phyloP scores from a whole-genome alignment of 2,888 invertebrate genomes.

The Pegoplata infirma region DNA sequence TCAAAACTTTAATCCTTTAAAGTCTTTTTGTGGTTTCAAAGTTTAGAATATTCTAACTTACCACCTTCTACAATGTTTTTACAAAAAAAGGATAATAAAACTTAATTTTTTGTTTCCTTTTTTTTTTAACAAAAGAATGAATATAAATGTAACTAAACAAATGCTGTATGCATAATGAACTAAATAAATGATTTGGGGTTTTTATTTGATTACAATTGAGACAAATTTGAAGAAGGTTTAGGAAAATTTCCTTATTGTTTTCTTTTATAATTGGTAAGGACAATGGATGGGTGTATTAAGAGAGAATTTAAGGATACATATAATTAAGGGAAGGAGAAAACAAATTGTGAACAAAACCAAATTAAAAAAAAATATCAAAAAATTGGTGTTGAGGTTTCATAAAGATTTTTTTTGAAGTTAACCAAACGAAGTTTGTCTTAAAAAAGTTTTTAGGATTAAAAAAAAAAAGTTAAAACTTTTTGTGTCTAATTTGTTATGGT shows the following conservation, averaged over 20 bases:
- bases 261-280: not conserved
- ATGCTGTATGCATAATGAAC: not conserved
- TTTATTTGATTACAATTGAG: slow-evolving; percentile 44
- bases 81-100: not conserved
- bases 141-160: slow-evolving; percentile 2
- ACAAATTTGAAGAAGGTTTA: slow-evolving; percentile 24
- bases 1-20: no score
- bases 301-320: no score
- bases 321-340: no score
- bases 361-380: slow-evolving; percentile 2
- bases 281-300: not conserved
- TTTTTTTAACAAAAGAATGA: not conserved
- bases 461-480: no score
- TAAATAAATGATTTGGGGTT: slow-evolving; percentile 31
- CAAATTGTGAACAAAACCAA: not conserved
- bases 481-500: no score
- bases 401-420: slow-evolving; percentile 7
- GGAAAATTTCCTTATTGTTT: not conserved
- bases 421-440: slow-evolving; percentile 8
- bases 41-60: no score
- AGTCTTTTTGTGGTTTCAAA: no score
- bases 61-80: no score
- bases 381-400: not conserved
- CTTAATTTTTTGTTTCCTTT: not conserved
- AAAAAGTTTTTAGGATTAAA: no score